These are phyloP conservation scores for Margaritifera margaritifera DNA, from an alignment of 2,888 invertebrate species.

Conservation along the genomic window DNA sequence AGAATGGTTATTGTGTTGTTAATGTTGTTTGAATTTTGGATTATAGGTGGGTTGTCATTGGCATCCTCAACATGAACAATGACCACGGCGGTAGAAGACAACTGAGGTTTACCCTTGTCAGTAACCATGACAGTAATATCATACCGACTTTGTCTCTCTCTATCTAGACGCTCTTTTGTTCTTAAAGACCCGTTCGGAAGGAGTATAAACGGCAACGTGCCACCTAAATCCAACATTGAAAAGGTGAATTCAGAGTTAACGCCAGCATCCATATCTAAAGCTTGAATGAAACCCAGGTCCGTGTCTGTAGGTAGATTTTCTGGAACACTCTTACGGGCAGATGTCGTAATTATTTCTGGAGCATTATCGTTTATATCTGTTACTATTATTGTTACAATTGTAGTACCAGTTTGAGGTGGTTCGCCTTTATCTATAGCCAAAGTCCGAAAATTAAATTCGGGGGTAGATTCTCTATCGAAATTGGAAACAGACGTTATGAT, in stretches of 20 bases:
- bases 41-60: slow-evolving; percentile 56
- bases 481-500: slow-evolving; percentile 32
- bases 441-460: slow-evolving; percentile 29
- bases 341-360: slow-evolving; percentile 17
- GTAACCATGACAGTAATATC: slow-evolving; percentile 44
- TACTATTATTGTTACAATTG: slow-evolving; percentile 16
- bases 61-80: slow-evolving; percentile 51
- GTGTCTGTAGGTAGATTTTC: slow-evolving; percentile 23
- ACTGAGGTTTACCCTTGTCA: slow-evolving; percentile 45
- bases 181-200: slow-evolving; percentile 43
- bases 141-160: slow-evolving; percentile 47
- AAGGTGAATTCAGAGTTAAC: slow-evolving; percentile 42
- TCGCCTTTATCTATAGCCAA: slow-evolving; percentile 34
- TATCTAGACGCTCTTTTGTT: slow-evolving; percentile 42
- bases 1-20: slow-evolving; percentile 47
- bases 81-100: slow-evolving; percentile 46
- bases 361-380: slow-evolving; percentile 21
- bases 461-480: slow-evolving; percentile 37
- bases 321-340: slow-evolving; percentile 9
- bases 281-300: slow-evolving; percentile 32
- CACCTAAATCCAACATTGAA: slow-evolving; percentile 21
- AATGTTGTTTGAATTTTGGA: slow-evolving; percentile 54
- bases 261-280: slow-evolving; percentile 49
- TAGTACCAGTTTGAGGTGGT: slow-evolving; percentile 22
- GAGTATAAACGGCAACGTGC: slow-evolving; percentile 46